phyloP scores from a whole-genome alignment of 2,113 vertebrate genomes.

The Bufo bufo region DNA sequence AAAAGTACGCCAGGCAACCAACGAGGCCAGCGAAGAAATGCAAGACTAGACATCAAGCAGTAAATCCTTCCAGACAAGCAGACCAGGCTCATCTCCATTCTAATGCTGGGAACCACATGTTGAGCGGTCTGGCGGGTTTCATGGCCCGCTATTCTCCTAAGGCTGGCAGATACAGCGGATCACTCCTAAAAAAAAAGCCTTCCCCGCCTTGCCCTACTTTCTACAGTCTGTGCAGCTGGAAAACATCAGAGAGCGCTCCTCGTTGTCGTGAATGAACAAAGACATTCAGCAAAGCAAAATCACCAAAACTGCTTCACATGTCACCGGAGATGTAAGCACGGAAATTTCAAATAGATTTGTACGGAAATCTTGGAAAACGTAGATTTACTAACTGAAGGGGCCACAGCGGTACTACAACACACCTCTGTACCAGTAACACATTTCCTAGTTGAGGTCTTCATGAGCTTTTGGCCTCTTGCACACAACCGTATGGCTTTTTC shows the following conservation, averaged over 20 bases:
- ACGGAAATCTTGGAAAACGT: too few relatives aligned
- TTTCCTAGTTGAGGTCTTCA: too few relatives aligned
- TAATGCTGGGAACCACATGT: background rate
- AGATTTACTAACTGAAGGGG: too few relatives aligned
- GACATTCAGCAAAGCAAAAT: background rate
- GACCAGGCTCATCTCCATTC: background rate
- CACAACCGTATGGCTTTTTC: too few relatives aligned
- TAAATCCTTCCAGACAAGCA: background rate
- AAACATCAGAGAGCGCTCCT: background rate
- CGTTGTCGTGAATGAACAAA: background rate
- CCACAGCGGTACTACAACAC: too few relatives aligned
- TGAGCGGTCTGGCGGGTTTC: background rate
- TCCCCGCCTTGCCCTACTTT: background rate
- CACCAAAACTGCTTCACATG: too few relatives aligned
- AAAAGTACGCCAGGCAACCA: background rate
- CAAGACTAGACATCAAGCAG: background rate
- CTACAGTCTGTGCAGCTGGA: background rate
- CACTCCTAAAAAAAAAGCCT: background rate
- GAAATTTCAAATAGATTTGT: background rate
- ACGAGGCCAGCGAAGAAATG: background rate
- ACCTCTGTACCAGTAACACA: too few relatives aligned
- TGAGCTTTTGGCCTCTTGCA: too few relatives aligned
- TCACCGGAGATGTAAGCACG: background rate
- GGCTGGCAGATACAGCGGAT: background rate
- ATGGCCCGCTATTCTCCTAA: background rate